Conservation (phyloP, 2,113 vertebrate genomes). For the Oreochromis aureus region DNA sequence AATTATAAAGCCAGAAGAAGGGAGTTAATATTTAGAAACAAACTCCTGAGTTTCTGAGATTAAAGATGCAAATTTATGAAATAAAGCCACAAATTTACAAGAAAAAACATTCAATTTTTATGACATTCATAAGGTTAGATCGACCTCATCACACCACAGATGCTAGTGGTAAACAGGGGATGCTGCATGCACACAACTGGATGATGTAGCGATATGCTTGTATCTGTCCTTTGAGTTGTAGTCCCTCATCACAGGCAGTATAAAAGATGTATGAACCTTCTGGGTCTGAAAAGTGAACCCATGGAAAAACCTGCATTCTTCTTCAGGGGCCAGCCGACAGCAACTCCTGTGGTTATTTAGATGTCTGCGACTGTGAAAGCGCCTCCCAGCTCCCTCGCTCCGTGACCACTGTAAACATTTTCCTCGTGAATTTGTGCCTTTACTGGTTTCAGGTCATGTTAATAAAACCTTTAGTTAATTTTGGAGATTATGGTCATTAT, state of each 20-base stretch:
- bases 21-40: background rate
- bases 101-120: background rate
- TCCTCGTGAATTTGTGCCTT: background rate
- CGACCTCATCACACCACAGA: background rate
- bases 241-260: background rate
- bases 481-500: background rate
- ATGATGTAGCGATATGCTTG: background rate
- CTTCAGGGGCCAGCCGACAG: background rate
- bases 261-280: background rate
- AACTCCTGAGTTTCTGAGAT: background rate
- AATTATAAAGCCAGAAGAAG: background rate
- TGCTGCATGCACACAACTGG: background rate
- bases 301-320: background rate
- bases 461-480: background rate
- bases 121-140: background rate
- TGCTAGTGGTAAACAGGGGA: background rate
- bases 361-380: background rate
- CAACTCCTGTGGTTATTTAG: background rate
- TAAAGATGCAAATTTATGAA: background rate
- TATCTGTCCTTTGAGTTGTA: background rate
- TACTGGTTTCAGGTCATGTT: background rate
- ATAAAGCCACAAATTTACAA: background rate
- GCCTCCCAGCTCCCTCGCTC: background rate
- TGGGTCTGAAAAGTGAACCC: background rate
- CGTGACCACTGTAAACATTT: background rate